Evolutionary conservation across 2,797 vertebrate genomes (phyloP).

Genomic region (Sus cebifrons): DNA sequence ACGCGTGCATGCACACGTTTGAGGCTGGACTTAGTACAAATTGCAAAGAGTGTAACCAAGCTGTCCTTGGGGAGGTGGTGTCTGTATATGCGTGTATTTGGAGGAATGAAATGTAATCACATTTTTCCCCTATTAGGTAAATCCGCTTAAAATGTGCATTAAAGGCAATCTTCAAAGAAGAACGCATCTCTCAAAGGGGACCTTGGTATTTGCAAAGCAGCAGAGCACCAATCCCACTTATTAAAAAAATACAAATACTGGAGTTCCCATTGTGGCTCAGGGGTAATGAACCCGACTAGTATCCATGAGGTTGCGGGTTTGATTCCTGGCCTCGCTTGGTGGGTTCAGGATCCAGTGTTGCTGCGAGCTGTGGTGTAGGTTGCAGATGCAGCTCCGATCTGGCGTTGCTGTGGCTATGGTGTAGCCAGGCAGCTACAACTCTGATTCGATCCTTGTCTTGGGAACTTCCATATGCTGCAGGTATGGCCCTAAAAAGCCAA

Average conservation of each 20-base stretch:
- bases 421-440: too few relatives aligned
- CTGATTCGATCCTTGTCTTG: too few relatives aligned
- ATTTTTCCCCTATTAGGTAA: not conserved
- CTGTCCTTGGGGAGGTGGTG: not conserved
- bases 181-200: slow-evolving; percentile 10
- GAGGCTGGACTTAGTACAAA: slow-evolving; percentile 13
- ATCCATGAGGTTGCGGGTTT: too few relatives aligned
- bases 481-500: too few relatives aligned
- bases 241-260: not conserved
- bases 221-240: not conserved
- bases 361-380: too few relatives aligned
- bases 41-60: not conserved
- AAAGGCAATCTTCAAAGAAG: not conserved
- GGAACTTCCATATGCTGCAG: too few relatives aligned
- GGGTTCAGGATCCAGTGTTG: too few relatives aligned
- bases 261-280: too few relatives aligned
- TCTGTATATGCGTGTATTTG: not conserved
- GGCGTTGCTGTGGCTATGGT: too few relatives aligned
- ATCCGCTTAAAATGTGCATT: slow-evolving; percentile 1
- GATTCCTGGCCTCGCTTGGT: too few relatives aligned
- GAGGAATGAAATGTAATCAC: not conserved
- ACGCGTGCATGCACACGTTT: not conserved
- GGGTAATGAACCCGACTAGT: too few relatives aligned
- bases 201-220: not conserved
- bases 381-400: too few relatives aligned